A percentile compares a stretch with the other conserved stretches of the same genome.
Conservation (phyloP, 2,797 vertebrate species). For the Anniella stebbinsi region DNA sequence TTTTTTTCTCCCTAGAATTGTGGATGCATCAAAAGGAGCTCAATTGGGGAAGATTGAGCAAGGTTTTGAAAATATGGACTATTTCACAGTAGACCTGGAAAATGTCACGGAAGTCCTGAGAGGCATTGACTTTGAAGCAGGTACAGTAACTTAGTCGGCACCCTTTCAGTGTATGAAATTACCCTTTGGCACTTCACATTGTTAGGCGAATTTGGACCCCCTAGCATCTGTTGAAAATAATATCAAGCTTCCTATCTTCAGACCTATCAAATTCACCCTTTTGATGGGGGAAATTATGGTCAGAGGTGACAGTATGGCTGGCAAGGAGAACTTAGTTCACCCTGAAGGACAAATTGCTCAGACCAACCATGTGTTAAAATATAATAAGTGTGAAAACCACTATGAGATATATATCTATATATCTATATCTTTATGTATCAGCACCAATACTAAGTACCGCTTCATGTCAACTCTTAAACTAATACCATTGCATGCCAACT, state of each 20-base stretch:
- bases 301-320: not conserved
- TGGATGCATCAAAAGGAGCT: slow-evolving; percentile 81
- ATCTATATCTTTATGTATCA: not conserved
- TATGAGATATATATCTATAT: too few relatives aligned
- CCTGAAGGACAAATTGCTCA: not conserved
- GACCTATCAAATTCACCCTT: not conserved
- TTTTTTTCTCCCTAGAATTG: slow-evolving; percentile 72
- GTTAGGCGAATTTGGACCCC: not conserved
- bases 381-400: not conserved
- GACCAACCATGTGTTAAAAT: not conserved
- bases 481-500: not conserved
- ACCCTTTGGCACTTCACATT: not conserved
- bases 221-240: not conserved
- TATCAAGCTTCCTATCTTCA: not conserved
- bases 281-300: not conserved
- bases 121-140: slow-evolving; percentile 86
- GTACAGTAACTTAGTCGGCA: slow-evolving; percentile 59
- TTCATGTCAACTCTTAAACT: not conserved
- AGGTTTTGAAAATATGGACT: slow-evolving; percentile 95
- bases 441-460: not conserved
- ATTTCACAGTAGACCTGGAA: slow-evolving; percentile 89
- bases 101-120: slow-evolving; percentile 82
- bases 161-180: not conserved
- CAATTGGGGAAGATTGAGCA: slow-evolving; percentile 85
- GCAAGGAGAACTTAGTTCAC: not conserved